phyloP scores from a whole-genome alignment of 2,113 vertebrate genomes.

The Menura novaehollandiae region DNA sequence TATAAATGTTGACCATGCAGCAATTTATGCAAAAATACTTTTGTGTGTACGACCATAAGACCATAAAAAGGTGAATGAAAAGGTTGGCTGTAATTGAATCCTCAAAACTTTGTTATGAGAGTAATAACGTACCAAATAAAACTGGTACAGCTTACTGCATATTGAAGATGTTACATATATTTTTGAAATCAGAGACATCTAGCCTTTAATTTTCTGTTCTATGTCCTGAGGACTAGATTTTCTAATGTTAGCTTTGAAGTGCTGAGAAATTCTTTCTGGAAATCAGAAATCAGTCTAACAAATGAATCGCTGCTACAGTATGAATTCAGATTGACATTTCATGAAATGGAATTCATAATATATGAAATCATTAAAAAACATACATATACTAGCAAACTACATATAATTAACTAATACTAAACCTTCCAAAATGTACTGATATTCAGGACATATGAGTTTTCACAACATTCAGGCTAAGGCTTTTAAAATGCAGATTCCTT shows the following conservation, averaged over 20 bases:
- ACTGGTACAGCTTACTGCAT: neutral
- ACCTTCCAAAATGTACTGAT: neutral
- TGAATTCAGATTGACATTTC: neutral
- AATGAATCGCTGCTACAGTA: neutral
- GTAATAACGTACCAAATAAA: neutral
- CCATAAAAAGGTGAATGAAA: neutral
- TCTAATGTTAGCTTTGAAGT: neutral
- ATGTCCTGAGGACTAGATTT: neutral
- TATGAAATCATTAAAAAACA: neutral
- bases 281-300: neutral
- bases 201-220: neutral
- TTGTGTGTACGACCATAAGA: neutral
- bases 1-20: neutral
- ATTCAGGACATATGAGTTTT: neutral
- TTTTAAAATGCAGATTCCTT: neutral
- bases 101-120: neutral
- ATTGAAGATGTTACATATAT: neutral
- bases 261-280: neutral
- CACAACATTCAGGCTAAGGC: neutral
- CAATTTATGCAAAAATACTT: neutral
- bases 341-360: neutral
- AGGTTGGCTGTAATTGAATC: neutral
- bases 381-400: neutral
- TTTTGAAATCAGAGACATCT: neutral
- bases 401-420: neutral